phyloP scores from a whole-genome alignment of 2,888 invertebrate genomes.

The Biston stratarius region DNA sequence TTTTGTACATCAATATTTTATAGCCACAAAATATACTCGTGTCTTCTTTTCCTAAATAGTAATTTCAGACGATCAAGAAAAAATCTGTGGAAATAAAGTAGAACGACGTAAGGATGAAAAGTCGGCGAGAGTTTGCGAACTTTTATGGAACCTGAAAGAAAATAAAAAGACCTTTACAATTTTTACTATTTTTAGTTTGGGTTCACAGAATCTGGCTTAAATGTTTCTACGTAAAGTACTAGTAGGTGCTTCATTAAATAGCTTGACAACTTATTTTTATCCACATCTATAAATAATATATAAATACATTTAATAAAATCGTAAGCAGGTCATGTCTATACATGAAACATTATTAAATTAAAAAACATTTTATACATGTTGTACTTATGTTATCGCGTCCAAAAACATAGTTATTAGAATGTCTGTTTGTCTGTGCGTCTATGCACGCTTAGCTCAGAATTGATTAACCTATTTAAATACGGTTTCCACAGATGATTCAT shows the following conservation, averaged over 20 bases:
- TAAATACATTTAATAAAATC: too few species aligned
- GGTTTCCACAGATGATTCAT: too few species aligned
- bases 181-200: slow-evolving; percentile 14
- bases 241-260: neutral
- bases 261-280: too few species aligned
- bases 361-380: too few species aligned
- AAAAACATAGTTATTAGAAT: too few species aligned
- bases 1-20: neutral
- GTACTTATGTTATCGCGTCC: too few species aligned
- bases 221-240: neutral
- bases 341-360: too few species aligned
- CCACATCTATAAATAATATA: too few species aligned
- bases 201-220: neutral
- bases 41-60: neutral
- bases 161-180: slow-evolving; percentile 18
- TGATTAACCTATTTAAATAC: too few species aligned
- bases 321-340: too few species aligned
- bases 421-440: too few species aligned
- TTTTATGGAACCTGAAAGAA: slow-evolving; percentile 19
- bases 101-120: slow-evolving; percentile 17
- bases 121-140: slow-evolving; percentile 17
- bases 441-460: too few species aligned
- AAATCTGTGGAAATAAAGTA: slow-evolving; percentile 8
- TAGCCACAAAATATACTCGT: neutral
- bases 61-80: neutral